phyloP scores from a whole-genome alignment of 2,888 invertebrate species.

The Rhopalosiphum nymphaeae region DNA sequence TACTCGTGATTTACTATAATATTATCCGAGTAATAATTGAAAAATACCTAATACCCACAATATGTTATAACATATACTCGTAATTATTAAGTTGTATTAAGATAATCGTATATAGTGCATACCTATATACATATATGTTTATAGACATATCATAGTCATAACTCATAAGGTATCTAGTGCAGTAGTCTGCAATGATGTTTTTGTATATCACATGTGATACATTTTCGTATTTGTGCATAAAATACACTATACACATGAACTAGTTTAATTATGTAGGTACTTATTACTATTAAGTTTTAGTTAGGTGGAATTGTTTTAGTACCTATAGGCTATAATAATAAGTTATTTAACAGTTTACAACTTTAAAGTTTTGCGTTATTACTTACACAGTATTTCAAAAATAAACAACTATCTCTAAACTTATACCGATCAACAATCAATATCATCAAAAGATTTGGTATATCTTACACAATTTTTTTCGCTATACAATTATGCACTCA shows the following conservation, averaged over 20 bases:
- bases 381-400: not conserved
- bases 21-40: no score
- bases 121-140: no score
- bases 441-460: no score
- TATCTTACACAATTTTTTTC: not conserved
- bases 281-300: no score
- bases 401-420: not conserved
- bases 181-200: not conserved
- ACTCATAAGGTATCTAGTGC: not conserved
- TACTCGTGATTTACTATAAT: no score
- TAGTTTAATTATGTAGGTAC: not conserved
- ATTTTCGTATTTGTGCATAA: not conserved
- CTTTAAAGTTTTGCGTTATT: not conserved
- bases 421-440: not conserved
- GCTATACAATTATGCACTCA: not conserved
- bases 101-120: no score
- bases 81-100: no score
- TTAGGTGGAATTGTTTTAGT: not conserved
- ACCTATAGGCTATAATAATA: not conserved
- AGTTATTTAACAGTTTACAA: not conserved
- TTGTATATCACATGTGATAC: not conserved
- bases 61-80: no score
- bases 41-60: no score
- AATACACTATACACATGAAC: no score
- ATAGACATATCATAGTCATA: not conserved